Evolutionary conservation across 2,797 vertebrate species (phyloP), one percentile per base, ranked within the genome.

Genomic region (Jordanella pulchra): DNA sequence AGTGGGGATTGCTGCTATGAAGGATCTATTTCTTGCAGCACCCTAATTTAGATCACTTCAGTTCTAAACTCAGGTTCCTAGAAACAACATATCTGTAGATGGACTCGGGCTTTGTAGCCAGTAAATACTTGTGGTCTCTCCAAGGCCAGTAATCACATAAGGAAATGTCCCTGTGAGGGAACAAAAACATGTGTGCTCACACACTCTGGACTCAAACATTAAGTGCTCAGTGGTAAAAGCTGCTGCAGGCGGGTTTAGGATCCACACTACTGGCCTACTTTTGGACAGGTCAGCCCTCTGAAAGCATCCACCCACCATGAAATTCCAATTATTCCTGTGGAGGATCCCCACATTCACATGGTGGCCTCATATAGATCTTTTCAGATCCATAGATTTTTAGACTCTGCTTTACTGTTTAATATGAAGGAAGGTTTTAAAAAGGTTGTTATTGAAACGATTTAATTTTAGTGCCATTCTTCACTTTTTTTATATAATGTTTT

Each of bases 251-350:
- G 0, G 66, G 1, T 58, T 13, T 50, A 87, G 73, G 69, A 83
- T 60, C 73, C 86, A 83, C 68, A 84, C 86, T 82, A 90, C 82
- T 89, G 81, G 79, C 91, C 91, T 89, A 91, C 89, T 91, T 92
- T 83, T 67, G 80, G 82, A 77, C 88, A 79, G 87, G 86, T 90
- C 91, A 81, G 54, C 80, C 58, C 80, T 82, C 85, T 90, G 73
- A 92, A 90, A 92, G 90, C 15, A 61, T 84, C 83, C 89, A 91
- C 68, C 86, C 87, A 91, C 87, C 89, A 73, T 90, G 89, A 93
- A 91, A 93, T 87, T 63, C 65, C 76, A 83, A 88, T 91, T 90
- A 87, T 89, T 84, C 81, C 28, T 14, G 67, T 77, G 50, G 69
- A 81, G 65, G 48, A 74, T 45, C 78, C 69, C 68, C 73, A 81